Conservation (phyloP, 2,797 vertebrate species). For the Antennarius maculatus region DNA sequence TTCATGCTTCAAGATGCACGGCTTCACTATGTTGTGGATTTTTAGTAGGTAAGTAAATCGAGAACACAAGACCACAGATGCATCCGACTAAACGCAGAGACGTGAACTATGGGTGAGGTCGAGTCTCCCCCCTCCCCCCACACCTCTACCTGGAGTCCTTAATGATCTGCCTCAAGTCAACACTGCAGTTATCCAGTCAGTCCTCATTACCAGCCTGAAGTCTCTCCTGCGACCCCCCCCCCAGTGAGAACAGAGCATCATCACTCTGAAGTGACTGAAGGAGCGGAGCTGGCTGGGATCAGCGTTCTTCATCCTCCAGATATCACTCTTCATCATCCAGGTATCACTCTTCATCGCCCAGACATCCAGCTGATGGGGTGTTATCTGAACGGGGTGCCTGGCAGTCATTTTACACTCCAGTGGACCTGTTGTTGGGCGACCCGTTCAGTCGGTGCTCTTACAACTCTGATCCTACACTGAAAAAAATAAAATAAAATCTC, state of each 20-base stretch:
- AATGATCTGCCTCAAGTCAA: conserved; percentile 27
- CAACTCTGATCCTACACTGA: conserved; percentile 63
- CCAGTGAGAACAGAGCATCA: conserved; percentile 33
- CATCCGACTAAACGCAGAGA: not conserved
- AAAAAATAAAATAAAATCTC: conserved; percentile 40
- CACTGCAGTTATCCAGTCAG: conserved; percentile 16
- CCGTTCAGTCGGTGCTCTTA: conserved; percentile 51
- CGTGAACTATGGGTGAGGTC: not conserved
- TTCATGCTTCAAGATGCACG: no score
- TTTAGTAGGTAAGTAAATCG: no score
- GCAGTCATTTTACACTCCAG: conserved; percentile 56
- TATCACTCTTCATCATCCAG: no score
- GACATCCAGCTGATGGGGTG: conserved; percentile 61
- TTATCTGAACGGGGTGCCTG: conserved; percentile 60
- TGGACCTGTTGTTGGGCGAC: conserved; percentile 50
- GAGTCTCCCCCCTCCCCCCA: not conserved
- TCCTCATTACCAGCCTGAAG: conserved; percentile 31
- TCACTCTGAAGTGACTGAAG: conserved; percentile 34
- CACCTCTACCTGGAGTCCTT: conserved; percentile 10
- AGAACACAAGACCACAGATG: not conserved
- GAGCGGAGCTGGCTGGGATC: conserved; percentile 52
- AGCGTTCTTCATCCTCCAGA: conserved; percentile 1
- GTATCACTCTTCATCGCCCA: no score
- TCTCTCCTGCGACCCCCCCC: conserved; percentile 29
- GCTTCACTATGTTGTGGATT: no score